These are phyloP conservation scores for Apostichopus californicus DNA, from an alignment of 35 echinoderm and acorn worm species.

Conservation along the genomic window DNA sequence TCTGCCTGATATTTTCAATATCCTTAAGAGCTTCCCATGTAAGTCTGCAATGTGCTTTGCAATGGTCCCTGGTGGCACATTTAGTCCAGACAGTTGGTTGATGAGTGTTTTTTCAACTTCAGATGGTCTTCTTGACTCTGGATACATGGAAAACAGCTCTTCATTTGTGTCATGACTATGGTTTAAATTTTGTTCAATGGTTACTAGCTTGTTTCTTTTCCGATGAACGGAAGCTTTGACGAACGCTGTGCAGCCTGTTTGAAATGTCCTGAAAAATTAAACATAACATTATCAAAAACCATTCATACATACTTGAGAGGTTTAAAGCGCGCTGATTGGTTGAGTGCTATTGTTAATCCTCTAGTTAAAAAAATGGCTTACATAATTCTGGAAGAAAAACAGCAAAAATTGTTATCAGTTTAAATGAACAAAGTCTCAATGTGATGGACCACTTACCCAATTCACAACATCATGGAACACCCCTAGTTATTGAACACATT, in stretches of 20 bases:
- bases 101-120: background rate
- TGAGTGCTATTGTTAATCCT: too few species aligned
- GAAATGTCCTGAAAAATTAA: background rate
- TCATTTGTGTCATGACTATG: slow-evolving; percentile 1
- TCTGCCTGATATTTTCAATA: slow-evolving; percentile 8
- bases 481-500: too few species aligned
- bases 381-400: too few species aligned
- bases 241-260: slow-evolving; percentile 8
- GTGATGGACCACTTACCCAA: too few species aligned
- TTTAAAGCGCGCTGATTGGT: too few species aligned
- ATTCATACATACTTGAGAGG: too few species aligned
- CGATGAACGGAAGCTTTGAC: background rate
- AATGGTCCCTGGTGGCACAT: slow-evolving; percentile 34
- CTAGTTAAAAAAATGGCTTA: too few species aligned
- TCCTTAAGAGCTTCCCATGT: slow-evolving; percentile 42
- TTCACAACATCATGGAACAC: too few species aligned
- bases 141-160: background rate
- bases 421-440: too few species aligned
- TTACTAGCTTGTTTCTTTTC: background rate
- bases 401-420: too few species aligned
- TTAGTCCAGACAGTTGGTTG: slow-evolving; percentile 2
- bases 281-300: too few species aligned
- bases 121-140: background rate
- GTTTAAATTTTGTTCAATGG: background rate
- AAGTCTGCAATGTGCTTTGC: slow-evolving; percentile 9